phyloP scores from a whole-genome alignment of 2,888 invertebrate species.

The Salticus scenicus region DNA sequence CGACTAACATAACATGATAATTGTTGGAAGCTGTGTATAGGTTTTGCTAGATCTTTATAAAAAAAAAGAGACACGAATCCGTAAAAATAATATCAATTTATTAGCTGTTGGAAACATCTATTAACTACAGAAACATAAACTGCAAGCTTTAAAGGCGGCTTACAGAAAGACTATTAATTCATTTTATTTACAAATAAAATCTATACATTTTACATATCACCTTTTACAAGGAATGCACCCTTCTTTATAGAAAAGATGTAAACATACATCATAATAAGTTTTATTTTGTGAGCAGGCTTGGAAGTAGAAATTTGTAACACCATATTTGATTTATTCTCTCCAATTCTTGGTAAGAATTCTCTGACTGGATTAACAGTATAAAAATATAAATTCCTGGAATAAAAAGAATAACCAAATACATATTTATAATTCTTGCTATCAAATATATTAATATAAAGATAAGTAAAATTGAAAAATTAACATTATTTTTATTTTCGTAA shows the following conservation, averaged over 20 bases:
- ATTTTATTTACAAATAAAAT: conserved; percentile 15
- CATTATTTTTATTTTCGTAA: no score
- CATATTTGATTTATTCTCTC: no score
- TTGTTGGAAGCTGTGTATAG: no score
- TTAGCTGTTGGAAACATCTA: conserved; percentile 52
- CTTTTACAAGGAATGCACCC: conserved; percentile 15
- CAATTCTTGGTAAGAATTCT: not conserved
- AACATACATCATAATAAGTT: not conserved
- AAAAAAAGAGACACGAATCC: not conserved
- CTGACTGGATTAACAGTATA: not conserved
- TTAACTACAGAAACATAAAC: conserved; percentile 52
- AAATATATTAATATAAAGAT: no score
- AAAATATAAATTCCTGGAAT: conserved; percentile 47
- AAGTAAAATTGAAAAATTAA: no score
- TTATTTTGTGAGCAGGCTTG: not conserved
- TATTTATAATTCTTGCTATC: no score
- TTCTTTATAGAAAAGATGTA: not conserved
- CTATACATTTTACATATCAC: conserved; percentile 18
- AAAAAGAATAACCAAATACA: not conserved
- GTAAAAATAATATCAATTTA: conserved; percentile 52
- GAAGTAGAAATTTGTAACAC: not conserved
- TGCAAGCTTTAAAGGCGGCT: not conserved
- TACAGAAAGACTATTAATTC: conserved; percentile 1
- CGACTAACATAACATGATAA: no score
- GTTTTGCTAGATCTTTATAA: no score